Conservation (phyloP, 2,113 vertebrate species). For the Pedetes capensis region DNA sequence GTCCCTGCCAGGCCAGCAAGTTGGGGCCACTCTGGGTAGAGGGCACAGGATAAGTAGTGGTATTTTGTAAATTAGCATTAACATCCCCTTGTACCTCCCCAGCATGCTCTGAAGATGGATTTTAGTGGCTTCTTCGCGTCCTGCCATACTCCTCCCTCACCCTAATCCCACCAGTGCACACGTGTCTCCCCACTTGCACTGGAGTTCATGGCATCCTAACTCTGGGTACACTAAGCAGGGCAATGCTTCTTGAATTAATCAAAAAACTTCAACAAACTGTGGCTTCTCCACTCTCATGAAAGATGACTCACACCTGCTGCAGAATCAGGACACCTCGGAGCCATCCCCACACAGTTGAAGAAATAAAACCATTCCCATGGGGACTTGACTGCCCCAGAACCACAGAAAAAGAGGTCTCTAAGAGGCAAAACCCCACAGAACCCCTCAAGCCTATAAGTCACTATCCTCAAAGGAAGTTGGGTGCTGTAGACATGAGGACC, state of each 20-base stretch:
- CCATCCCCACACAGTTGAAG: not conserved
- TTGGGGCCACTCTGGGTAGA: not conserved
- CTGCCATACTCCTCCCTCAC: not conserved
- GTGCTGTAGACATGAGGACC: not conserved
- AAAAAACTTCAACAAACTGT: not conserved
- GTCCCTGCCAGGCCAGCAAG: not conserved
- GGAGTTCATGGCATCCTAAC: not conserved
- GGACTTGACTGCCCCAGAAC: not conserved
- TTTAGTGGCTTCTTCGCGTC: no score
- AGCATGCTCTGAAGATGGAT: not conserved
- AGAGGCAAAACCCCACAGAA: not conserved
- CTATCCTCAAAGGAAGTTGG: not conserved
- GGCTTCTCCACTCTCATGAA: not conserved
- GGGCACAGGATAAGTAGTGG: fast-evolving
- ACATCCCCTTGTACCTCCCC: fast-evolving
- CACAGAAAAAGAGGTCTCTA: not conserved
- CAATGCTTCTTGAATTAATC: not conserved
- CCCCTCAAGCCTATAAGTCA: not conserved
- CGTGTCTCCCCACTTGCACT: fast-evolving
- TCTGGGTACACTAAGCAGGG: not conserved
- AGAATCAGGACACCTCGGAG: fast-evolving
- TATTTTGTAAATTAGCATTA: not conserved
- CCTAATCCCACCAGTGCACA: not conserved
- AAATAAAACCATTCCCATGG: not conserved
- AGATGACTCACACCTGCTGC: not conserved